These are phyloP conservation scores for Callocephalon fimbriatum DNA, from an alignment of 2,113 vertebrate species.

Conservation along the genomic window DNA sequence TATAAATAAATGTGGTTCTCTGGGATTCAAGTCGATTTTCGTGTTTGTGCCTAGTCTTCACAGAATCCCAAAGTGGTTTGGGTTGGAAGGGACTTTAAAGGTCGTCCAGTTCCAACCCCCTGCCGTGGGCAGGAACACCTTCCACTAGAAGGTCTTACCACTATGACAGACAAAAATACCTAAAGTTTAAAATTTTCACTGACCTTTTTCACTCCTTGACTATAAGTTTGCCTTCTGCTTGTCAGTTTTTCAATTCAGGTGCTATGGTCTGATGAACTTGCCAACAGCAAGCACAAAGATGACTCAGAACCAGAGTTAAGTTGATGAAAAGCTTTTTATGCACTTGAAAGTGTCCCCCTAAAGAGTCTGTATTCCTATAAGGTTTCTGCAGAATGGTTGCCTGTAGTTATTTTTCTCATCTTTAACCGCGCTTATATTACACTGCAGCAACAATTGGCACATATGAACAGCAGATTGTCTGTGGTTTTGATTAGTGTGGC, in stretches of 20 bases:
- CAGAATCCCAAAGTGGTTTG: neutral
- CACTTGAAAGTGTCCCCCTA: neutral
- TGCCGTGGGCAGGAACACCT: neutral
- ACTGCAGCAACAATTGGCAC: constrained; percentile 50
- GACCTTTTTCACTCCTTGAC: neutral
- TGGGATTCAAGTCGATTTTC: neutral
- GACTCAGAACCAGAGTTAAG: neutral
- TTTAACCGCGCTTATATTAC: constrained; percentile 23
- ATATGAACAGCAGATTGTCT: constrained; percentile 71
- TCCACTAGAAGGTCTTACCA: neutral
- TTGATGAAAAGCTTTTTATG: neutral
- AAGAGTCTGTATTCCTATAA: neutral
- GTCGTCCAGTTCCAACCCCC: neutral
- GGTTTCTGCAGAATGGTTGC: constrained; percentile 5
- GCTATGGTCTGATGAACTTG: neutral
- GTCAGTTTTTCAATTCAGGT: neutral
- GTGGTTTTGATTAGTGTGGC: constrained; percentile 68
- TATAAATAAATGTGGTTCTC: neutral
- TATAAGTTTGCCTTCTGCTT: neutral
- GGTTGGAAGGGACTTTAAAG: neutral
- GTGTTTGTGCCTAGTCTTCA: neutral
- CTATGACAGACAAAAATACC: neutral
- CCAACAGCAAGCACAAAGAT: neutral
- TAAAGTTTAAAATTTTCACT: neutral
- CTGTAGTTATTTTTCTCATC: constrained; percentile 39